Evolutionary conservation across 2,888 invertebrate species (phyloP), one percentile per base, ranked within the genome.

Genomic region (Euplagia quadripunctaria): DNA sequence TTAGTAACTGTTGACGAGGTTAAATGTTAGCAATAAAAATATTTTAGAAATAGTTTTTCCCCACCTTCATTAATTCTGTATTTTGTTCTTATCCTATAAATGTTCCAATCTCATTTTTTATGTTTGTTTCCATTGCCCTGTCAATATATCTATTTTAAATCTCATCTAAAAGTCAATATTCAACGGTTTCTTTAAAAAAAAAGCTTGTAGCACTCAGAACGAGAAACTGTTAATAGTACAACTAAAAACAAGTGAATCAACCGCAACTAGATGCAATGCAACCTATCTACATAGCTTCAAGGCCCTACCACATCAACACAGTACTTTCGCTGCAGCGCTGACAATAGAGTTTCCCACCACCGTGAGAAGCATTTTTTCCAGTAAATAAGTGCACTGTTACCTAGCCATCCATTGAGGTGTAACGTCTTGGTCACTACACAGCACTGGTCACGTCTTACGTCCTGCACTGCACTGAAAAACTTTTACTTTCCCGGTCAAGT

Each of bases 341-440:
- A 84, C 84, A 82, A 82, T 82, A 82, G 76, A 79, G 79, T 82
- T 82, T 82, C 82, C 79, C 84, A 85, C 84, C 82, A 81, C 75
- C 86, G 86, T 86, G 80, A 68, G 79, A 86, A 70, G 79, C 73
- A 75, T 85, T 85, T 79, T 81, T 83, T 79, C 73, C 76, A 80
- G 72, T 81, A 78, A 84, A 87, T 71, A 82, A 82, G 72, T 70
- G 78, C 82, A 84, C 71, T 72, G 75, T 75, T 88, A 93, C 93
- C 93, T 93, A 90, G 93, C 93, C 93, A 93, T 93, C 92, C 93
- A 93, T 93, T 88, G 90, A 92, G 90, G 83, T 86, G 82, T 80
- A 75, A 82, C 84, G 83, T 80, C 87, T 78, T 79, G 81, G 82
- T 80, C 89, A 89, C 88, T 88, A 84, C 89, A 89, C 91, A 85